Evolutionary conservation across 1,140 invertebrate genomes (phyloP).

Genomic region (Heliothis subflexa): DNA sequence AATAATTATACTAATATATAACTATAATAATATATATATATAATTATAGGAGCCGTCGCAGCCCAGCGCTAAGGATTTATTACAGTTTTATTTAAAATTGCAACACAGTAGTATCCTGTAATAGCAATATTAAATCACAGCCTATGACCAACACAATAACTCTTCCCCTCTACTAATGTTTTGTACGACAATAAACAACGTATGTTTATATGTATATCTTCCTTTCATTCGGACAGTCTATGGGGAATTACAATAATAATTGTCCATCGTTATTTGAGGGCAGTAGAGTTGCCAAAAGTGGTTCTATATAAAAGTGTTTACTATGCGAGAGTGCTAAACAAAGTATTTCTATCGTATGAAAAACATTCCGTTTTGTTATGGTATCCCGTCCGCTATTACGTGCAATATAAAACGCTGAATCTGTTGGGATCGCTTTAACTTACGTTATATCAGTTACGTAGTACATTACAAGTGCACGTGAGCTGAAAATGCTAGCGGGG

Average conservation of each 20-base stretch:
- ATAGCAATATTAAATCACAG: conserved; percentile 23
- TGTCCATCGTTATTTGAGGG: neutral
- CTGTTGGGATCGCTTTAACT: conserved; percentile 55
- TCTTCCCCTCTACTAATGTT: neutral
- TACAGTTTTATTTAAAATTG: conserved; percentile 35
- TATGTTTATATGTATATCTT: conserved; percentile 5
- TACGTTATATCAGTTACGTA: conserved; percentile 63
- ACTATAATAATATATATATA: no score
- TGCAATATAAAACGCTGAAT: conserved; percentile 29
- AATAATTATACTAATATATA: no score
- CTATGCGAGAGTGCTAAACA: neutral
- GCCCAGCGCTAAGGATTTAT: conserved; percentile 15
- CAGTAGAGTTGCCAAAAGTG: neutral
- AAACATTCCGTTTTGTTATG: conserved; percentile 4
- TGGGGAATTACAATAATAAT: conserved; percentile 8
- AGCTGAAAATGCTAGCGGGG: conserved; percentile 60
- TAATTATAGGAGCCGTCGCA: conserved; percentile 17
- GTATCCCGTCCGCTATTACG: neutral
- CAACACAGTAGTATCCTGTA: conserved; percentile 11
- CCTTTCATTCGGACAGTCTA: conserved; percentile 3
- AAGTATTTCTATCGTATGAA: conserved; percentile 15
- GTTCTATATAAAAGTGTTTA: neutral
- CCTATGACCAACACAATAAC: conserved; percentile 21
- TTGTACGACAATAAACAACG: conserved; percentile 19
- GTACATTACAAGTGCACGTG: conserved; percentile 69